Conservation (phyloP, 2,113 vertebrate genomes). For the Ranitomeya imitator region DNA sequence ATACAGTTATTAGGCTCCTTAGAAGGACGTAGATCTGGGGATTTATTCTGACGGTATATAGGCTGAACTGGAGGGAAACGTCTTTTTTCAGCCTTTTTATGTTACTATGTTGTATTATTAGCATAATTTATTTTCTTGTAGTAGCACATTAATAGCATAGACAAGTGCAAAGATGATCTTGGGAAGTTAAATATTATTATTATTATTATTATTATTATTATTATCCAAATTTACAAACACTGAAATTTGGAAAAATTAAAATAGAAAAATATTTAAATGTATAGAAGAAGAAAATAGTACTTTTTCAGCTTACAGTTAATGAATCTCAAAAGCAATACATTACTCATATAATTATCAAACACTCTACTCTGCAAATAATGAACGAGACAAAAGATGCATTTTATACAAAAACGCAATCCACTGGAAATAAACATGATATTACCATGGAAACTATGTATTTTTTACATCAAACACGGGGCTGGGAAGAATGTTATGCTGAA, state of each 20-base stretch:
- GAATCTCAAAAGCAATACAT: neutral
- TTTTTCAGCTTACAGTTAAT: neutral
- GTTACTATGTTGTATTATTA: no score
- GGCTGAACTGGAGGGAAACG: no score
- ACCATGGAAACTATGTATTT: neutral
- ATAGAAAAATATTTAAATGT: neutral
- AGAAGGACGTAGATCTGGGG: no score
- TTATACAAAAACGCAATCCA: slow-evolving; percentile 15
- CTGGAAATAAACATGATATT: slow-evolving; percentile 26
- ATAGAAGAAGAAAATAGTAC: neutral
- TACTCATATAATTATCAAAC: slow-evolving; percentile 11
- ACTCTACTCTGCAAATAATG: neutral
- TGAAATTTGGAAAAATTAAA: neutral
- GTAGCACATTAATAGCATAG: neutral
- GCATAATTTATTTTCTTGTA: no score
- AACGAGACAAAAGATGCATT: neutral
- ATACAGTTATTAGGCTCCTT: no score
- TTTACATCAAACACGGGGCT: neutral
- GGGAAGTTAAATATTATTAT: no score
- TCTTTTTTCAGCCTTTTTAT: no score
- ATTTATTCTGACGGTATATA: no score
- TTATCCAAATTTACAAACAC: neutral
- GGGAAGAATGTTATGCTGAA: neutral
- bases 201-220: no score
- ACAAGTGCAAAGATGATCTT: neutral